Conservation (phyloP, 2,888 invertebrate genomes). For the Apotomis capreana region DNA sequence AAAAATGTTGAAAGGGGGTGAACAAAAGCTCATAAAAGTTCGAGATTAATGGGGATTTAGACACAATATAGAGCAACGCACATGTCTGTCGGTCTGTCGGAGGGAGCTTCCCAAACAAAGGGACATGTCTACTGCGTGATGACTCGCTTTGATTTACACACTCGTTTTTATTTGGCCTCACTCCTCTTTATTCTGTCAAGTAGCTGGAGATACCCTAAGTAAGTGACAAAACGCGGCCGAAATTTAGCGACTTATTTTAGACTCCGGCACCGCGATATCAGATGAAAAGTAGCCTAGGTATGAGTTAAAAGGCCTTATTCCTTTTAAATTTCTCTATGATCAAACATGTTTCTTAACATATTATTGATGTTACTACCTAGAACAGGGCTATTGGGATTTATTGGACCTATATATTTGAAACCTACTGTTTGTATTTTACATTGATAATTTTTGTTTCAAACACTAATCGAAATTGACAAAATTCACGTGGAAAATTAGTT, state of each 20-base stretch:
- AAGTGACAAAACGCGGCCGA: not conserved
- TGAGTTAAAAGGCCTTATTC: no score
- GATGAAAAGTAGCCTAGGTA: no score
- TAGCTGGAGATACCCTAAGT: not conserved
- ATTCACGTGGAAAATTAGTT: no score
- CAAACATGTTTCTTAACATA: no score
- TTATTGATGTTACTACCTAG: no score
- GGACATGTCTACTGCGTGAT: slow-evolving; percentile 26
- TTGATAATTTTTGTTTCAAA: no score
- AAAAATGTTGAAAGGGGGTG: slow-evolving; percentile 73
- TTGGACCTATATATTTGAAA: no score
- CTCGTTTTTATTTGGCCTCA: not conserved
- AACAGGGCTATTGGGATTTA: no score
- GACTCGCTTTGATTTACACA: slow-evolving; percentile 23
- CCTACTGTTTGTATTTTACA: no score
- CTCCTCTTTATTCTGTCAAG: not conserved
- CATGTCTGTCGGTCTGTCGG: slow-evolving; percentile 69
- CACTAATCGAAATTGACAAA: no score
- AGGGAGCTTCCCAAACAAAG: slow-evolving; percentile 34
- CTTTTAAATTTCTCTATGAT: no score
- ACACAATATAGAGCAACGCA: slow-evolving; percentile 73
- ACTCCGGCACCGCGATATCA: no score
- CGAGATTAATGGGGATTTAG: slow-evolving; percentile 82
- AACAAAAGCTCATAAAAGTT: slow-evolving; percentile 81
- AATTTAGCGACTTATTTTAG: not conserved